These are phyloP conservation scores for Parambassis ranga DNA, from an alignment of 2,797 vertebrate genomes.

Conservation along the genomic window DNA sequence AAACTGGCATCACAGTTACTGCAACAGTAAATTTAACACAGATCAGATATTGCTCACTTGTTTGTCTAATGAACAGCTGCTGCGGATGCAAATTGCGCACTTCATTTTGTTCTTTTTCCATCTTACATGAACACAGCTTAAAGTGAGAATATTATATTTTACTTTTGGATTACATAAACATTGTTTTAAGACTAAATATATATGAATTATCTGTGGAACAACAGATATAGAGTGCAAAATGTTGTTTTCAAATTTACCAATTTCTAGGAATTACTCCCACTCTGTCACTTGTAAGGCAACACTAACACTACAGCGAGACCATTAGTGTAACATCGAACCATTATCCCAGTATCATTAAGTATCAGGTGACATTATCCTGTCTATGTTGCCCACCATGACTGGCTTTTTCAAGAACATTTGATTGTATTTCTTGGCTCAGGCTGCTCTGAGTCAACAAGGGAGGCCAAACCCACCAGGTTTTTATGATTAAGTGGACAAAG, in stretches of 20 bases:
- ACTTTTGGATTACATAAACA: constrained; percentile 1
- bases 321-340: constrained; percentile 47
- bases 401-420: constrained; percentile 66
- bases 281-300: constrained; percentile 24
- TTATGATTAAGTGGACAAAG: constrained; percentile 77
- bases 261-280: constrained; percentile 7
- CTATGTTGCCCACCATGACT: constrained; percentile 55
- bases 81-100: background rate
- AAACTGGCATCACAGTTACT: constrained; percentile 62
- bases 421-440: constrained; percentile 73
- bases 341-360: constrained; percentile 53
- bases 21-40: constrained; percentile 66
- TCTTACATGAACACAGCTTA: background rate
- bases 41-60: constrained; percentile 51
- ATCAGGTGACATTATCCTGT: constrained; percentile 65
- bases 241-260: constrained; percentile 11
- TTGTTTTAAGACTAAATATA: background rate
- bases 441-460: constrained; percentile 63
- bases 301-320: constrained; percentile 12
- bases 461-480: constrained; percentile 73
- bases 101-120: background rate
- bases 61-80: constrained; percentile 23
- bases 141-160: background rate
- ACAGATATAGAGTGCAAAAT: background rate
- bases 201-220: background rate